Evolutionary conservation across 2,797 vertebrate species (phyloP), one percentile per base, ranked within the genome.

Genomic region (Xiphophorus birchmanni): DNA sequence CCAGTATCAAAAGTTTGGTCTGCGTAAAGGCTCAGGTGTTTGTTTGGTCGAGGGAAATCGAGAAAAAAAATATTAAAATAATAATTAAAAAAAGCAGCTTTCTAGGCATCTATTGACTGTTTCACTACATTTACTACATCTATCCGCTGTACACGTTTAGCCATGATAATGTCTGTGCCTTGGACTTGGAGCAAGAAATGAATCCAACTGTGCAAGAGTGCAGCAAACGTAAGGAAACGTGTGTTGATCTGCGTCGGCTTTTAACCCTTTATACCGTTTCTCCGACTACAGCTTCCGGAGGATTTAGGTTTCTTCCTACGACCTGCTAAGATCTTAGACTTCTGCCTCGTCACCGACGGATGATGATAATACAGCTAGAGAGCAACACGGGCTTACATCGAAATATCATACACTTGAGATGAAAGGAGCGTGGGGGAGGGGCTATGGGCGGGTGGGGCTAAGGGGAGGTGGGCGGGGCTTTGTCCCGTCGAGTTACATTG

Each of bases 91-190:
- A 63, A 67, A 81, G 76, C 83, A 84, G 73, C 83, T 81, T 88
- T 88, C 74, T 80, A 76, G 76, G 82, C 65, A 40, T 86, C 37
- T 79, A 79, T 77, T 86, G 83, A 80, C 87, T 77, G 74, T 81
- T 77, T 88, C 50, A 44, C 79, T 87, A 87, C 83, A 58, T 84
- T 87, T 88, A 71, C 84, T 75, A 84, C 37, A 42, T 2, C 21
- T 40, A 42, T 79, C 80, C 77, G 74, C 89, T 83, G 84, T 75
- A 84, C 74, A 18, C 76, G 77, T 65, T 63, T 52, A 52, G 71
- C 75, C 82, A 92, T 94, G 94, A 95, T 95, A 95, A 96, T 93
- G 92, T 89, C 95, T 95, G 94, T 96, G 95, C 95, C 94, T 95
- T 92, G 81, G 88, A 90, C 85, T 87, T 89, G 87, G 84, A 87